Evolutionary conservation across 2,797 vertebrate genomes (phyloP).

Genomic region (Alectoris magna): DNA sequence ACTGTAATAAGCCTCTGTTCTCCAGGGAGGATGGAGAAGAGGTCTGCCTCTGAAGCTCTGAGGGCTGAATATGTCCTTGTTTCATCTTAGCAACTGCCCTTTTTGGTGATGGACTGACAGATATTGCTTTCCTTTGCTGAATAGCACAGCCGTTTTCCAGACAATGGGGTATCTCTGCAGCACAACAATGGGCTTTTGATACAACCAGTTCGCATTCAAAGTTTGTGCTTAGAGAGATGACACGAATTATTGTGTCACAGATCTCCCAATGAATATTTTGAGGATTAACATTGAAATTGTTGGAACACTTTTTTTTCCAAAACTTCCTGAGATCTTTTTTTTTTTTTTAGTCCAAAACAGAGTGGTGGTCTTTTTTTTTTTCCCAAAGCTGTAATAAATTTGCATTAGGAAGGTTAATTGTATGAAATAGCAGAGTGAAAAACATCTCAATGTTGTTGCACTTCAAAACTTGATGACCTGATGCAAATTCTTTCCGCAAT

Average conservation of each 20-base stretch:
- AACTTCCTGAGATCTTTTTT: not conserved
- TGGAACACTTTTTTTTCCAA: not conserved
- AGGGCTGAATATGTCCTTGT: not conserved
- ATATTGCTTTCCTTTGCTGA: not conserved
- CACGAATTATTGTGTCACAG: not conserved
- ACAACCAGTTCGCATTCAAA: not conserved
- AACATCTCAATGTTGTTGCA: slow-evolving; percentile 11
- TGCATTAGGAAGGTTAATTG: slow-evolving; percentile 40
- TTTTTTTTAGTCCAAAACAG: not conserved
- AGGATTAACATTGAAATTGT: not conserved
- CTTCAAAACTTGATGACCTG: not conserved
- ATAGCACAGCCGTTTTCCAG: not conserved
- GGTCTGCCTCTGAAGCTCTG: not conserved
- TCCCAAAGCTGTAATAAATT: slow-evolving; percentile 36
- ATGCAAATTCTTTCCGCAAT: not conserved
- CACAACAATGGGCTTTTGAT: not conserved
- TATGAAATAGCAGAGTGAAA: not conserved
- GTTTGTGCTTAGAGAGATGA: not conserved
- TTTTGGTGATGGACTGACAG: not conserved
- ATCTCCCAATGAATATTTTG: not conserved
- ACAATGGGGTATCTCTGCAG: not conserved
- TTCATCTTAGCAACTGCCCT: not conserved
- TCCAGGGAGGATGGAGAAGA: not conserved
- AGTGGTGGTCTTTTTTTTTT: not conserved
- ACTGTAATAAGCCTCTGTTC: not conserved